Evolutionary conservation across 2,888 invertebrate species (phyloP), one percentile per base, ranked within the genome.

Genomic region (Anoplius nigerrimus): DNA sequence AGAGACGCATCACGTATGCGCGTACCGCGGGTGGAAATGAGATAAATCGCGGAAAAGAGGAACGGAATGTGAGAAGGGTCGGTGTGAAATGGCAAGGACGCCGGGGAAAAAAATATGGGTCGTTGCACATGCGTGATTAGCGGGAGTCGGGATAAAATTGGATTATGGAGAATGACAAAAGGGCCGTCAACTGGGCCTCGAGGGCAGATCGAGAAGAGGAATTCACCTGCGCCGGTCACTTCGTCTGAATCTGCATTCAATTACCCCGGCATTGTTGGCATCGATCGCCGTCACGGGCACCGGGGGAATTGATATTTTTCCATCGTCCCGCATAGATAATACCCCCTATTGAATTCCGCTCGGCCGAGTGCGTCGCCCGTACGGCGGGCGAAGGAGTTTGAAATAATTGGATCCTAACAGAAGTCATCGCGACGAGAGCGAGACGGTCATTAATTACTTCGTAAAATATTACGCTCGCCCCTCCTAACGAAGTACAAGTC

Each of bases 161-260:
- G 8, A 34, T 1, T 6, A 13, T 34, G 11, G 1, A 6, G 1
- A 11, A 13, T 34, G 34, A 34, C 34, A 34, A 34, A 34, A 13
- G 6, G 34, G 11, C 34, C 11, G 34, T 11, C 34, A 6, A 6
- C 34, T 34, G 6, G n/a, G n/a, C n/a, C n/a, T n/a, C n/a, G n/a
- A n/a, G n/a, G n/a, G n/a, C 34, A 11, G 34, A 34, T 1, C 6
- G 34, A 8, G 34, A 34, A 34, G 11, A 34, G 34, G 34, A 34
- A 34, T 34, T 56, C 56, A 56, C 56, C 20, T 77, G 64, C 69
- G 51, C 69, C 75, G 75, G 75, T 74, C 78, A 79, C 82, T 82
- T 79, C 79, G 73, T 76, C 76, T 78, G 74, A 76, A 80, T 82
- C 75, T 79, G 72, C 79, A 77, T 80, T 82, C 76, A 76, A 81